Conservation (phyloP, 1,140 invertebrate species). For the Lasioglossum albipes region DNA sequence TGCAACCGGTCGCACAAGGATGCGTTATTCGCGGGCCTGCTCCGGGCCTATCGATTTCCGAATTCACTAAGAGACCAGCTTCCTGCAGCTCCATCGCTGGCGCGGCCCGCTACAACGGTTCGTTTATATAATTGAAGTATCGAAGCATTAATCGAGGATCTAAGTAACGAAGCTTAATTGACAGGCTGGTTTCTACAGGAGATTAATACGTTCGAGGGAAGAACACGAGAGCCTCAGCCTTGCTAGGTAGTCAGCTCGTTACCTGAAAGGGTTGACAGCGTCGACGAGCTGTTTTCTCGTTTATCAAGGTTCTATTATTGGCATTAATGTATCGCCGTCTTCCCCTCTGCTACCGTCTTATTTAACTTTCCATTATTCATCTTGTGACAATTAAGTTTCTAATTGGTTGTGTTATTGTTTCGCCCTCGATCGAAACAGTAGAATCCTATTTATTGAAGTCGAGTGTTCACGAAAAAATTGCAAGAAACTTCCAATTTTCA, state of each 20-base stretch:
- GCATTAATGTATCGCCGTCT: not conserved
- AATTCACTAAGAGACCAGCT: slow-evolving; percentile 9
- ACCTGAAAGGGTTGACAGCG: not conserved
- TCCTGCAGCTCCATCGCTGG: not conserved
- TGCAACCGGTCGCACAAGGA: not conserved
- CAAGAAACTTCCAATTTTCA: too few relatives aligned
- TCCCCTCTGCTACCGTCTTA: not conserved
- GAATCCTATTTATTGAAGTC: too few relatives aligned
- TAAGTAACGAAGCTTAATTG: slow-evolving; percentile 33
- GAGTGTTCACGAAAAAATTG: too few relatives aligned
- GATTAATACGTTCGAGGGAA: slow-evolving; percentile 7
- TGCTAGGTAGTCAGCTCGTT: not conserved
- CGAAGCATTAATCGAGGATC: slow-evolving; percentile 21
- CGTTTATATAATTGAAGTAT: slow-evolving; percentile 39
- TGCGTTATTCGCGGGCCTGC: not conserved
- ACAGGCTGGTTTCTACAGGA: not conserved
- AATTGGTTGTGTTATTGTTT: not conserved
- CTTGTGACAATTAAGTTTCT: not conserved
- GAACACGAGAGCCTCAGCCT: not conserved
- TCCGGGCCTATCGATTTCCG: slow-evolving; percentile 33
- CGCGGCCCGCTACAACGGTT: not conserved
- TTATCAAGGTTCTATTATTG: not conserved
- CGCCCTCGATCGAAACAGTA: too few relatives aligned
- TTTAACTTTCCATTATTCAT: not conserved
- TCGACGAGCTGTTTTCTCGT: not conserved